A percentile compares a stretch with the other conserved stretches of the same genome.
Evolutionary conservation across 1,140 invertebrate species (phyloP).

Genomic region (Scaptomyza graminum): DNA sequence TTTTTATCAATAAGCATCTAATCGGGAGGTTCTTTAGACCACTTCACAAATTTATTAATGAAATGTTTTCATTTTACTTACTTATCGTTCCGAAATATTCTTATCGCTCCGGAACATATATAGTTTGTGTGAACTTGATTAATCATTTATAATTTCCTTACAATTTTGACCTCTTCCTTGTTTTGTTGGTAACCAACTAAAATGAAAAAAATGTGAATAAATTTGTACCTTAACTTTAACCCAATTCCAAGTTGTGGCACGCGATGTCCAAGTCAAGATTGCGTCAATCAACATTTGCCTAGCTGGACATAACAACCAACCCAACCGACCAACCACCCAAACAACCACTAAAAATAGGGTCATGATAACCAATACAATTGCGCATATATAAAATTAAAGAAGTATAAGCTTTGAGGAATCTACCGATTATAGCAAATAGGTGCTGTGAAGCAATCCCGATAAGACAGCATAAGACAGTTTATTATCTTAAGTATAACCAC

Average conservation of each 20-base stretch:
- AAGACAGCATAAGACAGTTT: neutral
- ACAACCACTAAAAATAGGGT: slow-evolving; percentile 18
- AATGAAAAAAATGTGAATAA: neutral
- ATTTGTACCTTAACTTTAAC: slow-evolving; percentile 37
- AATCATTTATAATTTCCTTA: neutral
- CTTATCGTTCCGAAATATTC: slow-evolving; percentile 15
- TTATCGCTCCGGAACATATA: neutral
- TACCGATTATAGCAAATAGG: no score
- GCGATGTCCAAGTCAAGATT: slow-evolving; percentile 68
- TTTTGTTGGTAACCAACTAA: slow-evolving; percentile 2
- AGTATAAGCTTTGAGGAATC: neutral
- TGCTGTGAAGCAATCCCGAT: neutral
- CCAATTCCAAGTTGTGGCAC: slow-evolving; percentile 63
- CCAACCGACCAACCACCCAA: neutral
- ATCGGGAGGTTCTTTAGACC: neutral
- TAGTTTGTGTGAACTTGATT: slow-evolving; percentile 7
- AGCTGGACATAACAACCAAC: slow-evolving; percentile 12
- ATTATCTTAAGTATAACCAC: no score
- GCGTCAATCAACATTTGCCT: slow-evolving; percentile 55
- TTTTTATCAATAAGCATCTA: neutral
- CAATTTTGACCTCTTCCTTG: slow-evolving; percentile 1
- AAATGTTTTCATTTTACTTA: slow-evolving; percentile 32
- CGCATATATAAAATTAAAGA: neutral
- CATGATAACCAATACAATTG: slow-evolving; percentile 16
- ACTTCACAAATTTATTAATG: neutral